Conservation (phyloP, 1,140 invertebrate species). For the Drosophila dunni region DNA sequence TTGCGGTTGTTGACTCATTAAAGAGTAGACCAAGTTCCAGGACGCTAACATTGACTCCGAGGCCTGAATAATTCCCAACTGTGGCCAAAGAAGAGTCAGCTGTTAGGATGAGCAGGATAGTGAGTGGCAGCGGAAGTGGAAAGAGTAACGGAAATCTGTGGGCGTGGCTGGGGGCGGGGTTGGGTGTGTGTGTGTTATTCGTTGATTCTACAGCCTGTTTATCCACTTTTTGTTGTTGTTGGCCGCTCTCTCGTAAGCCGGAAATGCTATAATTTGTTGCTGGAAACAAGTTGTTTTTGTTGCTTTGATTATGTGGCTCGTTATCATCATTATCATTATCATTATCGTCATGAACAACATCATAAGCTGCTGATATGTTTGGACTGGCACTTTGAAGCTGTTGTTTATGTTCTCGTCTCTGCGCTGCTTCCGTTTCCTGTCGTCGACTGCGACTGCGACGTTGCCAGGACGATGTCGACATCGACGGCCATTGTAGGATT, state of each 20-base stretch:
- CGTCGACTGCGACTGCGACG: background rate
- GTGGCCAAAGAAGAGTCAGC: slow-evolving; percentile 23
- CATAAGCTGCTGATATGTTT: slow-evolving; percentile 76
- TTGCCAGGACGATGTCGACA: background rate
- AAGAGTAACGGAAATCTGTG: slow-evolving; percentile 19
- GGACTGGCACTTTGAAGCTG: slow-evolving; percentile 40
- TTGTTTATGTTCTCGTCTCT: slow-evolving; percentile 57
- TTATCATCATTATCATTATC: slow-evolving; percentile 22
- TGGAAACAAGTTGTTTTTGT: slow-evolving; percentile 12
- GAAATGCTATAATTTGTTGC: slow-evolving; percentile 62
- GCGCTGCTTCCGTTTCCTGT: slow-evolving; percentile 50
- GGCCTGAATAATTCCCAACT: slow-evolving; percentile 43
- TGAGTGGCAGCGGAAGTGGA: background rate
- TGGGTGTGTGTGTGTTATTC: background rate
- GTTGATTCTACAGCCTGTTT: background rate
- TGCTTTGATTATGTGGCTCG: slow-evolving; percentile 57
- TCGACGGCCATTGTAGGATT: slow-evolving; percentile 18
- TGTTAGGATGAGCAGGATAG: slow-evolving; percentile 36
- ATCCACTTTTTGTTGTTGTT: slow-evolving; percentile 19
- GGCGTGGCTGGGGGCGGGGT: too few species aligned
- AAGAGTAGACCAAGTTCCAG: slow-evolving; percentile 47
- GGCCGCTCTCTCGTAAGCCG: slow-evolving; percentile 41
- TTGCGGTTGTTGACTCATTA: slow-evolving; percentile 41
- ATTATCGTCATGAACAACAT: slow-evolving; percentile 46
- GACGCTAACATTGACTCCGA: slow-evolving; percentile 27